phyloP scores from a whole-genome alignment of 1,140 invertebrate genomes.

The Eubasilissa regina region DNA sequence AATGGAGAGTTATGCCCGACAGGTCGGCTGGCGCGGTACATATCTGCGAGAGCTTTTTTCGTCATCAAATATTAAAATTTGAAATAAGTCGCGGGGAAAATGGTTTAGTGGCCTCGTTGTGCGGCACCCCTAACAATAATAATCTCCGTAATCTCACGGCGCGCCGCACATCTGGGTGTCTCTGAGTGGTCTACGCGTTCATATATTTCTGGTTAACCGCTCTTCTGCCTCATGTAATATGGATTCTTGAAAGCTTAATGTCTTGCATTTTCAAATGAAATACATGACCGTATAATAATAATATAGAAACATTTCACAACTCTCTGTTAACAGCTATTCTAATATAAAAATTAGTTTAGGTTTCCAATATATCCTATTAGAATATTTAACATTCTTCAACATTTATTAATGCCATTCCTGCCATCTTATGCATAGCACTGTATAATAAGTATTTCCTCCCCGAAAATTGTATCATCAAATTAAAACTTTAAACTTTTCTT shows the following conservation, averaged over 20 bases:
- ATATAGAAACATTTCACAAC: background rate
- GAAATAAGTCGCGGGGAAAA: conserved; percentile 59
- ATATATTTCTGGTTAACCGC: conserved; percentile 36
- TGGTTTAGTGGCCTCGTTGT: conserved; percentile 53
- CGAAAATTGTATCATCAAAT: conserved; percentile 71
- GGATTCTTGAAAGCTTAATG: conserved; percentile 26
- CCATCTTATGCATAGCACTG: background rate
- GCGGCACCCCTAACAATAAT: conserved; percentile 41
- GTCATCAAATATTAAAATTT: conserved; percentile 59
- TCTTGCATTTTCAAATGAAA: conserved; percentile 39
- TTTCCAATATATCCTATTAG: no score
- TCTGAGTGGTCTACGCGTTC: conserved; percentile 33
- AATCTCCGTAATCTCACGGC: conserved; percentile 54
- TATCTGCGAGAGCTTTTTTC: conserved; percentile 41
- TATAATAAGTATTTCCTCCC: conserved; percentile 14
- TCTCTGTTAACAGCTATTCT: no score
- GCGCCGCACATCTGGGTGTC: conserved; percentile 52
- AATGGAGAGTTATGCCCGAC: conserved; percentile 36
- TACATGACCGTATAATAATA: background rate
- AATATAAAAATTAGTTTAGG: no score
- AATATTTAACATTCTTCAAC: no score
- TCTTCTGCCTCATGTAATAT: conserved; percentile 37
- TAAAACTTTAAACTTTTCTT: conserved; percentile 75
- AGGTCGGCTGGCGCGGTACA: conserved; percentile 7
- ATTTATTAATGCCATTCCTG: no score